Base-by-base conservation (phyloP, 2,888 invertebrate species). In the Tetragnatha montana region DNA sequence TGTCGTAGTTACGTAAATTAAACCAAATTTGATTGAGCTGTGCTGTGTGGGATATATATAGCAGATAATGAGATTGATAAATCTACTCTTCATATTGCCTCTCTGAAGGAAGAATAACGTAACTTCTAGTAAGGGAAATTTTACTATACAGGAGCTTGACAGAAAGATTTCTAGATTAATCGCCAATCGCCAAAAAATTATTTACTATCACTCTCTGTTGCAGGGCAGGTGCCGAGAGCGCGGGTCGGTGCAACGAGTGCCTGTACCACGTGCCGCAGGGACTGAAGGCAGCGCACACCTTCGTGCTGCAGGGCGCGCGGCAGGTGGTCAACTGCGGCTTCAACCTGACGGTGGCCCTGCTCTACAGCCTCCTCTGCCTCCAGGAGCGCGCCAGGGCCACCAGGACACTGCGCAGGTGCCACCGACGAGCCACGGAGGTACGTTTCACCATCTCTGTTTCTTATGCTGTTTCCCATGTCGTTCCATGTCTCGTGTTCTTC, bases 351-450 rank as follows among this genome's bases (percentile, higher is more conserved):
- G 49, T 81, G 1, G 69, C 81, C 21, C 6, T 51, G 17, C 51
- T 87, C 22, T 87, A 76, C 75, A 68, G 74, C 19, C 35, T 17
- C 19, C 19, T n/a, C n/a, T 87, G 87, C 8, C 49, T 76, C n/a
- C n/a, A n/a, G 17, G 87, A 87, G 47, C 50, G 81, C 12, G 70
- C 70, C 21, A 2, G 4, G n/a, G n/a, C n/a, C n/a, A 14, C 6
- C 68, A 6, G 69, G 74, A 10, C 35, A 22, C 19, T 22, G 68
- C 6, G 35, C 75, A 1, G 35, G 49, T 12, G 50, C 74, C 14
- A 50, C 47, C 21, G 68, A 74, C 6, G 49, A 35, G 4, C 8
- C 6, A 8, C 8, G 10, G 0, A 51, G 6, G 1, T 3, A 17
- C 8, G n/a, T 14, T 19, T 49, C 51, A 10, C 10, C 19, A 8